Evolutionary conservation across 2,888 invertebrate genomes (phyloP).

Genomic region (Drosophila basisetae): DNA sequence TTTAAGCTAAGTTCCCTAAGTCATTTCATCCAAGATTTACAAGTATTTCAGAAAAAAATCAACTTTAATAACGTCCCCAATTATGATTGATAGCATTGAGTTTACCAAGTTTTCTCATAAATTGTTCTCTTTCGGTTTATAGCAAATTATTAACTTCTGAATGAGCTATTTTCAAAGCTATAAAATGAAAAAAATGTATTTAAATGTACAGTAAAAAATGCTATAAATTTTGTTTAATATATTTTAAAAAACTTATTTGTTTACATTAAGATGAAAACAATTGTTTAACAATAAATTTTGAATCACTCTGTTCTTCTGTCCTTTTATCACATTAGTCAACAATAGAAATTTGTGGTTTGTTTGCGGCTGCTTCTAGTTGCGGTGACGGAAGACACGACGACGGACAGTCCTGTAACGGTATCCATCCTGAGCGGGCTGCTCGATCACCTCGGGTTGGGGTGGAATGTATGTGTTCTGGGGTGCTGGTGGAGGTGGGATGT

Average conservation of each 20-base stretch:
- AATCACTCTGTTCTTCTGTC: background rate
- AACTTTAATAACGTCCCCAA: background rate
- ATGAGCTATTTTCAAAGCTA: background rate
- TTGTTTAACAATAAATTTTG: constrained; percentile 43
- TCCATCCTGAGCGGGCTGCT: constrained; percentile 74
- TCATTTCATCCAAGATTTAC: background rate
- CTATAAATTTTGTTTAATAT: too few species aligned
- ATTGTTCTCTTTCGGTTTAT: background rate
- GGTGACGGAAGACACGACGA: constrained; percentile 76
- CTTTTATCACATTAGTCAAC: constrained; percentile 67
- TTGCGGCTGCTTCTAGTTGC: constrained; percentile 47
- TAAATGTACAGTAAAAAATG: background rate
- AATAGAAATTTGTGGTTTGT: constrained; percentile 12
- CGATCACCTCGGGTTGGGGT: constrained; percentile 62
- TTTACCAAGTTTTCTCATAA: background rate
- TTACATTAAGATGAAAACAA: constrained; percentile 3
- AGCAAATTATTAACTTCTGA: background rate
- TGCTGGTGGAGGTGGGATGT: constrained; percentile 40
- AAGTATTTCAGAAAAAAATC: background rate
- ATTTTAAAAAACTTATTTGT: background rate
- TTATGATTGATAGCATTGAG: background rate
- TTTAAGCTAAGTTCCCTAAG: constrained; percentile 2
- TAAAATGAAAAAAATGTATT: background rate
- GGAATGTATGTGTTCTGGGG: constrained; percentile 60
- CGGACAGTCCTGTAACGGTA: constrained; percentile 76